These are phyloP conservation scores for Diglossa cyanea DNA, from an alignment of 2,797 vertebrate species.

Conservation along the genomic window DNA sequence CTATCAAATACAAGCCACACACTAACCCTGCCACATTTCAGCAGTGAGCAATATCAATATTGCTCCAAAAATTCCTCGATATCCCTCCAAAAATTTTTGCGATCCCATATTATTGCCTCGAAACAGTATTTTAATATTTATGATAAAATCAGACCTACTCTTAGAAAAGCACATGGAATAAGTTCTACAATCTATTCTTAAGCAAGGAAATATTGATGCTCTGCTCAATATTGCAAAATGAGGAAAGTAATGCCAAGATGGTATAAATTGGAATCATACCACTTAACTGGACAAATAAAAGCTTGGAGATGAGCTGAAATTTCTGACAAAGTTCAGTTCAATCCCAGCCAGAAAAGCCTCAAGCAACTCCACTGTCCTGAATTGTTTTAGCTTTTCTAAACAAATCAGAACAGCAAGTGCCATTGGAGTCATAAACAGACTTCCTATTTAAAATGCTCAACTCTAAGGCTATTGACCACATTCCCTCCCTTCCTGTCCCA, in stretches of 20 bases:
- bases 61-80: too few relatives aligned
- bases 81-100: background rate
- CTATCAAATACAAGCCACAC: background rate
- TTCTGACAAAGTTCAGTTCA: conserved; percentile 37
- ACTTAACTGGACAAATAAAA: conserved; percentile 20
- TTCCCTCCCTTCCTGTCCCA: conserved; percentile 67
- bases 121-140: background rate
- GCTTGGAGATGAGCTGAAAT: conserved; percentile 19
- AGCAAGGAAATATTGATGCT: background rate
- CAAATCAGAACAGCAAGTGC: conserved; percentile 66
- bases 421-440: conserved; percentile 63
- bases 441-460: conserved; percentile 67
- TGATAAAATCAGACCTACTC: background rate
- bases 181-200: background rate
- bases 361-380: conserved; percentile 36
- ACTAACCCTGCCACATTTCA: background rate
- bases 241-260: background rate
- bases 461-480: conserved; percentile 67
- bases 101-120: background rate
- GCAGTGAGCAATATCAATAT: background rate
- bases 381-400: conserved; percentile 64
- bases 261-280: background rate
- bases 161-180: background rate
- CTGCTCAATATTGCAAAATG: background rate
- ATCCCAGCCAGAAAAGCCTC: conserved; percentile 39